These are phyloP conservation scores for Phoenicopterus ruber DNA, from an alignment of 2,113 vertebrate species.

Conservation along the genomic window DNA sequence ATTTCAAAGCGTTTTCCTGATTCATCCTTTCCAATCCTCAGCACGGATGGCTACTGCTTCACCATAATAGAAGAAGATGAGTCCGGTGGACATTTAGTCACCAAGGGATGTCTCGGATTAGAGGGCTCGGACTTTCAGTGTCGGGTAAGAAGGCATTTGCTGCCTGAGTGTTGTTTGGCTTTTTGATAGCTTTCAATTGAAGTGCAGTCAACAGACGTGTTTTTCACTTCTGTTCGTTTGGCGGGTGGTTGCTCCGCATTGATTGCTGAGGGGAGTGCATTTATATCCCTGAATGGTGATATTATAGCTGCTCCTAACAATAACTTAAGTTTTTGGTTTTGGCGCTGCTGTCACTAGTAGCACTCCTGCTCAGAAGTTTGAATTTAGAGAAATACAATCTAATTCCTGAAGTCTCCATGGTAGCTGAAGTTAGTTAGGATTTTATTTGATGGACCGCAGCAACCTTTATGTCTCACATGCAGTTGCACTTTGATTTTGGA, in stretches of 20 bases:
- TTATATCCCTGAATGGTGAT: neutral
- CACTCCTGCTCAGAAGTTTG: neutral
- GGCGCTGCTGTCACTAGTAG: neutral
- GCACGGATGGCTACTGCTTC: slow-evolving; percentile 96
- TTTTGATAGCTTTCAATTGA: neutral
- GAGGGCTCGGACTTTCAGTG: slow-evolving; percentile 95
- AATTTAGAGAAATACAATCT: neutral
- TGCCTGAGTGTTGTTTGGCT: neutral
- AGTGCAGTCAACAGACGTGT: neutral
- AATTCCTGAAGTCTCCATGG: neutral
- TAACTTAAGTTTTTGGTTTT: neutral
- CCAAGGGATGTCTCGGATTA: slow-evolving; percentile 90
- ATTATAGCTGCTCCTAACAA: neutral
- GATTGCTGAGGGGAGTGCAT: neutral
- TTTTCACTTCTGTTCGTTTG: neutral
- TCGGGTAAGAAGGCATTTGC: slow-evolving; percentile 79
- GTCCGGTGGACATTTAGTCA: slow-evolving; percentile 82
- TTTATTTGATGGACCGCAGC: neutral
- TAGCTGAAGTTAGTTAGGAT: neutral
- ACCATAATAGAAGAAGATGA: slow-evolving; percentile 96
- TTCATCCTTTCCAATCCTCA: slow-evolving; percentile 56
- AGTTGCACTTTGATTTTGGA: neutral
- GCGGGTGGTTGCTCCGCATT: rapidly evolving
- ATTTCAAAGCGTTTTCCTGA: neutral
- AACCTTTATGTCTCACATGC: neutral